Evolutionary conservation across 2,797 vertebrate genomes (phyloP).

Genomic region (Hoplostethus atlanticus): DNA sequence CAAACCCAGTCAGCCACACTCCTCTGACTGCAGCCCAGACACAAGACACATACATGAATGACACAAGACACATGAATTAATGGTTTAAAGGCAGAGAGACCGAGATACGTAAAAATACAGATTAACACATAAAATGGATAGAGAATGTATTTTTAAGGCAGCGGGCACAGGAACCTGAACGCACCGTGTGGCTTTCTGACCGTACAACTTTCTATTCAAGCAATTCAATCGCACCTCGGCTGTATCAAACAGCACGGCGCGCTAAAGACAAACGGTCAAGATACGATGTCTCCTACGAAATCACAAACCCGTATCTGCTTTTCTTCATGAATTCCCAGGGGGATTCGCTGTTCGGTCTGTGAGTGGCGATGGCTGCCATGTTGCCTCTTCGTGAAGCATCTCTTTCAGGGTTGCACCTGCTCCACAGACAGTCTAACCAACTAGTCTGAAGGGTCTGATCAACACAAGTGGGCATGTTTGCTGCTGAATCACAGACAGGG

Average conservation of each 20-base stretch:
- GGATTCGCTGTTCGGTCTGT: slow-evolving; percentile 27
- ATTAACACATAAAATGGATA: slow-evolving; percentile 57
- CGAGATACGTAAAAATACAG: slow-evolving; percentile 37
- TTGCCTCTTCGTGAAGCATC: slow-evolving; percentile 50
- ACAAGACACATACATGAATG: slow-evolving; percentile 57
- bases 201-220: background rate
- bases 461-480: slow-evolving; percentile 14
- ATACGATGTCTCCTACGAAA: slow-evolving; percentile 20
- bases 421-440: slow-evolving; percentile 34
- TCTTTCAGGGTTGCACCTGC: slow-evolving; percentile 65
- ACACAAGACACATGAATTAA: slow-evolving; percentile 18
- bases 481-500: slow-evolving; percentile 45
- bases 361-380: slow-evolving; percentile 46
- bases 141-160: slow-evolving; percentile 25
- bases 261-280: slow-evolving; percentile 38
- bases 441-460: slow-evolving; percentile 15
- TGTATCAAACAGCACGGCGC: slow-evolving; percentile 15
- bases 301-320: slow-evolving; percentile 24
- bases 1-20: slow-evolving; percentile 69
- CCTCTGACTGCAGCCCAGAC: slow-evolving; percentile 42
- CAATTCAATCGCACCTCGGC: slow-evolving; percentile 27
- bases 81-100: slow-evolving; percentile 53
- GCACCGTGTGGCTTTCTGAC: background rate
- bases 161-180: slow-evolving; percentile 11
- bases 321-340: slow-evolving; percentile 19